Evolutionary conservation across 2,113 vertebrate genomes (phyloP), one percentile per base, ranked within the genome.

Genomic region (Rhabdornis inornatus): DNA sequence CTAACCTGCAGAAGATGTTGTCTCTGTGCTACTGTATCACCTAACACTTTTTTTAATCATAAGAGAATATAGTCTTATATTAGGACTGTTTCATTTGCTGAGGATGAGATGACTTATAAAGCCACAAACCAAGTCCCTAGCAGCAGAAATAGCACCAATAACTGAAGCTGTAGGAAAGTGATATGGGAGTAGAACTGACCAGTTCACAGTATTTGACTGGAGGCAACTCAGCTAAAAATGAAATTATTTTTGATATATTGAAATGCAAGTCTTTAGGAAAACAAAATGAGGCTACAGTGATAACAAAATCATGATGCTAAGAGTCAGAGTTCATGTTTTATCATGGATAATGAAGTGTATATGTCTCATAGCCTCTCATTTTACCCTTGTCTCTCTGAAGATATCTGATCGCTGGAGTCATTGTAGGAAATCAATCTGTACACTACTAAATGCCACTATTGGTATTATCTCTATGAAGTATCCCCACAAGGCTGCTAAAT

Each of bases 281-380:
- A 61, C 7, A 77, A 45, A 83, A 69, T 17, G 4, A 53, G 63
- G 33, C 30, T 52, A 44, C 6, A 55, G 7, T 0, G 1, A 23
- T 69, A 59, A 60, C 5, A 65, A 91, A 92, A 37, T 40, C 8
- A 15, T 49, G 5, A 15, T 33, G 6, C 63, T 80, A 61, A 85
- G 40, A 87, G 50, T 22, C 40, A 81, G 50, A 33, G 59, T 72
- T 61, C 28, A 10, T 37, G 9, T 59, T 70, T 88, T 75, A 39
- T 61, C 23, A 25, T 30, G 30, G 50, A 20, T 39, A 77, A 71
- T 56, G 23, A 40, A 74, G n/a, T 50, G 40, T 42, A 31, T 22
- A 6, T 33, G 44, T 68, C 0, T 0, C 1, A 1, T 19, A 64
- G 78, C 24, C 9, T 84, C 45, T 90, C 42, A 28, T 82, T 84